Evolutionary conservation across 2,888 invertebrate species (phyloP).

Genomic region (Eilema caniola): DNA sequence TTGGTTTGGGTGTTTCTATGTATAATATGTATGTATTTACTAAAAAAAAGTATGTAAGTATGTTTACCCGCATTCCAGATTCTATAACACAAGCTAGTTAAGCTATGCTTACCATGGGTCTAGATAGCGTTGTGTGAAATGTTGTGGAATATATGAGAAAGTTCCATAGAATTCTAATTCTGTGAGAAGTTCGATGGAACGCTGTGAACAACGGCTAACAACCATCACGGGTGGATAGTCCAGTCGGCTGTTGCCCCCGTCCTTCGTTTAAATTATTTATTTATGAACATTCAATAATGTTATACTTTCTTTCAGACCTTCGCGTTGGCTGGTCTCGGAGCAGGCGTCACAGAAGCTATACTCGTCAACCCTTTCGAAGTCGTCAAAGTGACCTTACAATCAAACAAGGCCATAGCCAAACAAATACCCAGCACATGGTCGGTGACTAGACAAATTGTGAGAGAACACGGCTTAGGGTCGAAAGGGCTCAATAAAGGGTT

Average conservation of each 20-base stretch:
- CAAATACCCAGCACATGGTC: slow-evolving; percentile 92
- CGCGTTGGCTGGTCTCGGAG: slow-evolving; percentile 94
- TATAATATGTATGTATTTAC: too few species aligned
- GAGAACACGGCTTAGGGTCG: slow-evolving; percentile 92
- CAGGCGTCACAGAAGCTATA: slow-evolving; percentile 96
- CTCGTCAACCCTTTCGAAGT: slow-evolving; percentile 98
- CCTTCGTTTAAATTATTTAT: too few species aligned
- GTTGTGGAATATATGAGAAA: too few species aligned
- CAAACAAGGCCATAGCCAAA: slow-evolving; percentile 89
- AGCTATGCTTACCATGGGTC: too few species aligned
- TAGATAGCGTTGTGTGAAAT: too few species aligned
- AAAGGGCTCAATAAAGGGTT: slow-evolving; percentile 95
- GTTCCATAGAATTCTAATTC: too few species aligned
- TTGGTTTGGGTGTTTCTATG: too few species aligned
- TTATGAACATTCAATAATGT: neutral
- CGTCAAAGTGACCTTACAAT: slow-evolving; percentile 96
- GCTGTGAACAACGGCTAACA: neutral
- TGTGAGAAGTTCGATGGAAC: too few species aligned
- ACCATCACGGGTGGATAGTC: neutral
- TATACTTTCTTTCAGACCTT: slow-evolving; percentile 89
- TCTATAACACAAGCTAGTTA: too few species aligned
- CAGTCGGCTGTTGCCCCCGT: neutral
- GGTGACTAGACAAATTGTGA: slow-evolving; percentile 93
- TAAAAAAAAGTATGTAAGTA: too few species aligned
- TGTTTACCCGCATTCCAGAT: too few species aligned